Percentiles rank a stretch among this genome's conserved stretches.
Evolutionary conservation across 2,113 vertebrate genomes (phyloP).

Genomic region (Corvus moneduloides): DNA sequence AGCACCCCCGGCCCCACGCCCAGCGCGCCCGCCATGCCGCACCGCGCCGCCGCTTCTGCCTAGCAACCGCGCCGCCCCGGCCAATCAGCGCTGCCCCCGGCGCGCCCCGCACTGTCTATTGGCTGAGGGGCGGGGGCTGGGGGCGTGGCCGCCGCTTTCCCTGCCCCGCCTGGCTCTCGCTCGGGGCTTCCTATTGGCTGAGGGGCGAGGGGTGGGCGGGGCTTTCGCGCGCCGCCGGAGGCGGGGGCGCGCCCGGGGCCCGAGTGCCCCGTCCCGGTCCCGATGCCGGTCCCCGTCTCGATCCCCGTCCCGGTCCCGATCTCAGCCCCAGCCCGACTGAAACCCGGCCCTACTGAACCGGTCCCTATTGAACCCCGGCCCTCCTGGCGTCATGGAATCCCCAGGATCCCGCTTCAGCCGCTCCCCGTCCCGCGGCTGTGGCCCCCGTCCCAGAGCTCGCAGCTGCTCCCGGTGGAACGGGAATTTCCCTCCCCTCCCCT

Average conservation of each 20-base stretch:
- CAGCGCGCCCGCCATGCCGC: slow-evolving; percentile 71
- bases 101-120: rapidly evolving
- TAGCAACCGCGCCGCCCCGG: background rate
- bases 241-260: background rate
- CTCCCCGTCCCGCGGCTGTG: rapidly evolving
- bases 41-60: background rate
- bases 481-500: no score
- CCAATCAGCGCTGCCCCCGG: background rate
- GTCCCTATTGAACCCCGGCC: rapidly evolving
- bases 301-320: rapidly evolving
- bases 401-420: background rate
- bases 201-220: rapidly evolving
- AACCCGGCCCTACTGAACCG: no score
- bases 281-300: rapidly evolving
- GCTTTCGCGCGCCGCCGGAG: background rate
- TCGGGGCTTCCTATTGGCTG: background rate
- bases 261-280: no score
- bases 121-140: rapidly evolving
- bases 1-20: slow-evolving; percentile 83
- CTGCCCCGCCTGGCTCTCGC: rapidly evolving
- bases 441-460: no score
- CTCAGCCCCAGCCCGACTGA: no score
- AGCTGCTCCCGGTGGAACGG: background rate
- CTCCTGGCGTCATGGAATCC: background rate
- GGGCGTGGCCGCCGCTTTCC: rapidly evolving